Evolutionary conservation across 2,113 vertebrate genomes (phyloP), one percentile per base, ranked within the genome.

Genomic region (Platycercus adscitus): DNA sequence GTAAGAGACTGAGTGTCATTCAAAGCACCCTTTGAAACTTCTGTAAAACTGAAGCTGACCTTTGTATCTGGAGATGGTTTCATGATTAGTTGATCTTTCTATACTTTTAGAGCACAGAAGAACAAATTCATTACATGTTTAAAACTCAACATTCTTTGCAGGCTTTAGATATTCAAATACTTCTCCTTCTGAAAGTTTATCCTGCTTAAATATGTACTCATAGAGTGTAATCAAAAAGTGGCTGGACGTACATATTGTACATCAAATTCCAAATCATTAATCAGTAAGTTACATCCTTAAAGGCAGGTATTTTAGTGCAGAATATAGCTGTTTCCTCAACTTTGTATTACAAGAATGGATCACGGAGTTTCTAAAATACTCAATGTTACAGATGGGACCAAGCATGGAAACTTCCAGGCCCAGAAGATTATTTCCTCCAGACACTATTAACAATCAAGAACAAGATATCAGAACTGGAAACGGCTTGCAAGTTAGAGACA

Each of bases 1-100:
- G 88, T 84, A 95, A 95, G 33, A 93, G 58, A 95, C 31, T 58
- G 77, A 93, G 25, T 72, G 86, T 83, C 90, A 95, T 80, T 91
- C 88, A 97, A 96, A 94, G 65, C 69, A 89, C 84, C 61, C 66
- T 96, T 94, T 89, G 93, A 94, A 90, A 92, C 64, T 55, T 93
- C 78, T 81, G 79, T 5, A 84, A 96, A 96, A 86, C 17, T 79
- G 46, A 47, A 87, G 79, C 76, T 72, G 35, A 91, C 80, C 49
- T 89, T 91, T 86, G 12, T 81, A 72, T 68, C 47, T 94, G 33
- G 44, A 86, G 61, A 91, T 76, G 39, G 78, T 96, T 95, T 95
- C 91, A 91, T 81, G 41, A 93, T 82, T 69, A 77, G 58, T 89
- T 78, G 93, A 89, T 86, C 92, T 61, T 70, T 77, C 81, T 88